Evolutionary conservation across 1,140 invertebrate genomes (phyloP).

Genomic region (Bombus ignitus): DNA sequence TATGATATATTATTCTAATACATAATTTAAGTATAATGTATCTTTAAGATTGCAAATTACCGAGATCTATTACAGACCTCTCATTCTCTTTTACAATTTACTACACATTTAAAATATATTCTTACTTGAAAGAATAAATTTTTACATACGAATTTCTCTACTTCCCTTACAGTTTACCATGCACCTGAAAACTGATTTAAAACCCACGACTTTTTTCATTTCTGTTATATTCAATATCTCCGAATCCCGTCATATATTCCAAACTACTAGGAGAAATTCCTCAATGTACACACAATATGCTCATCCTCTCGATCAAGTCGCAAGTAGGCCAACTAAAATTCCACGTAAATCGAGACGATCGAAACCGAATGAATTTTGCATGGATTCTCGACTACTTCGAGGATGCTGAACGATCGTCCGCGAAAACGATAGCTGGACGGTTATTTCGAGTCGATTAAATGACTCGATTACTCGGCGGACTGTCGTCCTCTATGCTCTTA

Average conservation of each 20-base stretch:
- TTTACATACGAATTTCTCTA: background rate
- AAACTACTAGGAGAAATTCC: background rate
- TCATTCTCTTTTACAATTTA: background rate
- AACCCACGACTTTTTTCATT: background rate
- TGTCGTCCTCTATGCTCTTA: background rate
- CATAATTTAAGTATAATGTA: too few relatives aligned
- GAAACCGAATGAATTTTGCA: constrained; percentile 17
- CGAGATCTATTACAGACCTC: too few relatives aligned
- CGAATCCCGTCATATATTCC: background rate
- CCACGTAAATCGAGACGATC: background rate
- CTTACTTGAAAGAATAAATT: background rate
- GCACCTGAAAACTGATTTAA: background rate
- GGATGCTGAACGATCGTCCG: background rate
- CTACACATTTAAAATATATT: too few relatives aligned
- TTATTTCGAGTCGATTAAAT: constrained; percentile 66
- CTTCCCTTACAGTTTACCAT: background rate
- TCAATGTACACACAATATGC: background rate
- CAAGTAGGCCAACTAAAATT: constrained; percentile 25
- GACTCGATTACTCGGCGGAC: constrained; percentile 54
- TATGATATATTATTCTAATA: too few relatives aligned
- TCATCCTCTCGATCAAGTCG: background rate
- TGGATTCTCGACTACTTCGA: background rate
- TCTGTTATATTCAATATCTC: background rate
- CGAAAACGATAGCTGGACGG: constrained; percentile 9
- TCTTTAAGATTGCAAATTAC: too few relatives aligned